Base-by-base conservation (phyloP, 2,888 invertebrate species). In the Andrena fulva region DNA sequence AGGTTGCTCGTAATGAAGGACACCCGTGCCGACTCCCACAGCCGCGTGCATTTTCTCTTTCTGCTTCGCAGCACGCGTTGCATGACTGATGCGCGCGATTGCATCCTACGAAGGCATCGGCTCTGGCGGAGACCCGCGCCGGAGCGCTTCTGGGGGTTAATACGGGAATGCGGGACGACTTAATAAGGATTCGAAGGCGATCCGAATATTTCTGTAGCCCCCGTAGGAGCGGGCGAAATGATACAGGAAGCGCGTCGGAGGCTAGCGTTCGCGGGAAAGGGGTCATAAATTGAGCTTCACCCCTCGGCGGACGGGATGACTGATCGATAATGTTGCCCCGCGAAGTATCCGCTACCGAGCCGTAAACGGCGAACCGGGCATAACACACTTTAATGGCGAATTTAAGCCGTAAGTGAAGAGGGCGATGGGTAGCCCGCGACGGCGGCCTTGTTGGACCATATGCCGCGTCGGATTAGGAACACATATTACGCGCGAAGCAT, bases 401-500 rank as follows among this genome's bases (percentile, higher is more conserved):
- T 78, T 80, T 80, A 76, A 82, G 56, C 64, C 52, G 54, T 71
- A 68, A 60, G 59, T 35, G 80, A 84, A 76, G 66, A 70, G 84
- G 69, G 59, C 56, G 54, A 71, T 48, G 54, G 72, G 59, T 50
- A 27, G n/a, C 50, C 20, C 59, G 70, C 71, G 67, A 76, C 64
- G 59, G 60, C 59, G 71, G 56, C 81, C 89, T 82, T 89, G 89
- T 89, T 80, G 80, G 81, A 80, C 89, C 89, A 89, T 89, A 89
- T 89, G 89, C 88, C 70, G 85, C 89, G 85, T 84, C 69, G 87
- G 85, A 89, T 88, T 89, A 89, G 88, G 81, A 76, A 77, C 85
- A 79, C 87, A 71, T 84, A 89, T 87, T 89, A 88, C 79, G 79
- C 72, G 88, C 87, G 77, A 83, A 85, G 89, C 77, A 88, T 89